Evolutionary conservation across 2,113 vertebrate species (phyloP).

Genomic region (Corythornis cristatus): DNA sequence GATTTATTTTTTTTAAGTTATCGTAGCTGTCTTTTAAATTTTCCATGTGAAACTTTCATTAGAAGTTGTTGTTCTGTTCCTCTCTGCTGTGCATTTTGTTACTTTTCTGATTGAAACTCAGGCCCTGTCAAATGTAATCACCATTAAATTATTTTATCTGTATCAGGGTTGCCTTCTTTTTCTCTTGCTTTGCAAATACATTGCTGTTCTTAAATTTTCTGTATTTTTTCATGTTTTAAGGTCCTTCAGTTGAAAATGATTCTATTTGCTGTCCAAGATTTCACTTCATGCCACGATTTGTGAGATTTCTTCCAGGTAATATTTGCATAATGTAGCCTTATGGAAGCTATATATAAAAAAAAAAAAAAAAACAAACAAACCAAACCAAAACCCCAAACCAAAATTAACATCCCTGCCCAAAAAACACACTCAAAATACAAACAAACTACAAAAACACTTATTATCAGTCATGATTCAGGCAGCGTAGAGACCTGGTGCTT

Average conservation of each 20-base stretch:
- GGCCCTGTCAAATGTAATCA: neutral
- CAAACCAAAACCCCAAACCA: too few species aligned
- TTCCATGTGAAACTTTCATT: neutral
- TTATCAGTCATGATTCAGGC: neutral
- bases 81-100: neutral
- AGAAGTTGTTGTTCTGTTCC: neutral
- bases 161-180: neutral
- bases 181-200: neutral
- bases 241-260: conserved; percentile 82
- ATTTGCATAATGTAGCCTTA: neutral
- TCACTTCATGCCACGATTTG: conserved; percentile 98
- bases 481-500: neutral
- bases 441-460: neutral
- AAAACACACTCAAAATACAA: neutral
- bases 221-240: conserved; percentile 66
- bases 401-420: too few species aligned
- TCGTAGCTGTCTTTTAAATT: neutral
- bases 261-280: conserved; percentile 86
- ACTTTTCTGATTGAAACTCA: neutral
- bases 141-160: neutral
- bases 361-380: neutral
- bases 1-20: neutral
- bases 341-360: neutral
- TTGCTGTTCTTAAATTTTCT: neutral
- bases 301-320: conserved; percentile 94